A percentile compares a stretch with the other conserved stretches of the same genome.
Conservation (phyloP, 37 sponge, comb jelly and placozoan species). For the Agelas oroides region DNA sequence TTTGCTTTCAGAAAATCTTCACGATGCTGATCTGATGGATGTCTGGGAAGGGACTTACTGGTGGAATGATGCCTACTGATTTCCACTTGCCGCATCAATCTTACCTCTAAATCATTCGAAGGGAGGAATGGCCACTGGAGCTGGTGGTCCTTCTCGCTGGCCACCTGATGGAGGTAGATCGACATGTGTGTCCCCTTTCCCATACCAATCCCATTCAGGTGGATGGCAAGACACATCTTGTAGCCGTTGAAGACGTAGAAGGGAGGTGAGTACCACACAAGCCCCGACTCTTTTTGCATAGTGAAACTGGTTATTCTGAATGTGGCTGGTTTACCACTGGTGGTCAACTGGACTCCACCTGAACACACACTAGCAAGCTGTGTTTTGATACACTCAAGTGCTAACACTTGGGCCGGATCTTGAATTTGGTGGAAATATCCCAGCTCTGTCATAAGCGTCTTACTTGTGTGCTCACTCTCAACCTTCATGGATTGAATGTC, state of each 20-base stretch:
- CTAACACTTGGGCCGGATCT: not conserved
- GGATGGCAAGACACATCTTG: conserved; percentile 44
- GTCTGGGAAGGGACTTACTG: too few species aligned
- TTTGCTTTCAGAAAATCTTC: too few species aligned
- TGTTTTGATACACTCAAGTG: conserved; percentile 20
- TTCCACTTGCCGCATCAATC: conserved; percentile 4
- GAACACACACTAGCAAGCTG: not conserved
- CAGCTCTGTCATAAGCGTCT: too few species aligned
- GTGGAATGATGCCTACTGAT: too few species aligned
- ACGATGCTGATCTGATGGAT: too few species aligned
- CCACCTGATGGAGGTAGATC: conserved; percentile 35
- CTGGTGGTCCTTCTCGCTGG: conserved; percentile 35
- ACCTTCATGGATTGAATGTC: not conserved
- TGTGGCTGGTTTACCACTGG: not conserved
- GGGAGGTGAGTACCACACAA: conserved; percentile 27
- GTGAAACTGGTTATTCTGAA: conserved; percentile 21
- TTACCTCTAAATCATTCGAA: not conserved
- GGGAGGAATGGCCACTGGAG: conserved; percentile 45
- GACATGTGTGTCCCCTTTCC: conserved; percentile 58
- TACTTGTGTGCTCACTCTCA: too few species aligned
- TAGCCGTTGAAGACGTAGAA: conserved; percentile 49
- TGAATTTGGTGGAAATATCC: too few species aligned
- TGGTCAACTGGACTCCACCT: not conserved
- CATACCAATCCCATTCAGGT: conserved; percentile 37
- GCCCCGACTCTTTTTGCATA: conserved; percentile 10